Evolutionary conservation across 2,113 vertebrate genomes (phyloP).

Genomic region (Sigmodon hispidus): DNA sequence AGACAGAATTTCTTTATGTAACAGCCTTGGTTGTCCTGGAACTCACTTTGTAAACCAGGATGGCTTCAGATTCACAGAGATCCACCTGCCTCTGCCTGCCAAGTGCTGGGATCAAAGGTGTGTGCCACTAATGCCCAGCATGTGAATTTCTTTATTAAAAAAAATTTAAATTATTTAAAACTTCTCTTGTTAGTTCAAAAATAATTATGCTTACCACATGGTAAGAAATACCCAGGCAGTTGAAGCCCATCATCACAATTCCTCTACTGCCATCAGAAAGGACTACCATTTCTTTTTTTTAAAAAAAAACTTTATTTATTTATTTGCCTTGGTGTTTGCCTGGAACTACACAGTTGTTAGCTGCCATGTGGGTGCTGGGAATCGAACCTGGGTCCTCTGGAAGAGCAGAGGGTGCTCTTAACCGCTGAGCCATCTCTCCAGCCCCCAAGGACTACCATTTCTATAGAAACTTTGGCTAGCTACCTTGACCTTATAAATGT

Average conservation of each 20-base stretch:
- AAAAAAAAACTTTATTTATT: too few species aligned
- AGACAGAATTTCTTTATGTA: not conserved
- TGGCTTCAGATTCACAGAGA: not conserved
- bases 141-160: constrained; percentile 34
- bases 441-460: too few species aligned
- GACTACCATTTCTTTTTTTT: too few species aligned
- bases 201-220: not conserved
- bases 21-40: not conserved
- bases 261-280: constrained; percentile 4
- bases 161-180: constrained; percentile 35
- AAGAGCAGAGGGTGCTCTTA: too few species aligned
- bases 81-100: not conserved
- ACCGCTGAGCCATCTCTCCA: too few species aligned
- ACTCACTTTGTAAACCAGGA: not conserved
- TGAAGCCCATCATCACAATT: not conserved
- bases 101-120: not conserved
- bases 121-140: not conserved
- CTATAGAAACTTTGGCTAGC: not conserved
- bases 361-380: too few species aligned
- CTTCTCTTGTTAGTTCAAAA: constrained; percentile 15
- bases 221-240: not conserved
- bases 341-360: too few species aligned
- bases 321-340: too few species aligned
- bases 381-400: too few species aligned
- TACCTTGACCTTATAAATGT: not conserved